Evolutionary conservation across 2,888 invertebrate genomes (phyloP), one percentile per base, ranked within the genome.

Genomic region (Eulithis prunata): DNA sequence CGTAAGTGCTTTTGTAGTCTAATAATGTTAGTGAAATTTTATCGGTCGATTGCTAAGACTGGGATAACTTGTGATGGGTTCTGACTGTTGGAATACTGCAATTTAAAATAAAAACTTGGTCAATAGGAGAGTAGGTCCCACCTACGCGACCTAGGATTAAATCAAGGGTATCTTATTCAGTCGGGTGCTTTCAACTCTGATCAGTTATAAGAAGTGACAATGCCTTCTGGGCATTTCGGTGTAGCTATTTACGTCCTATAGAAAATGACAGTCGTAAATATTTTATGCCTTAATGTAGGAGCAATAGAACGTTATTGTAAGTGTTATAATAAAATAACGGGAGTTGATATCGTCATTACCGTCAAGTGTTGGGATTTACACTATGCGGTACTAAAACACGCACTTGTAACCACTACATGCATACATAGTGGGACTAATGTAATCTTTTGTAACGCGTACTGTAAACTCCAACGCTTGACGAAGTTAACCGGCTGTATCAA

Each of bases 281-380:
- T 81, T 84, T 81, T 83, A 86, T 85, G 88, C 86, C 87, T 85
- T 83, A 83, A 71, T 57, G 80, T 84, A 83, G 83, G 79, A 83
- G 78, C 80, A 80, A 85, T 83, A 81, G 83, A 81, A 80, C 79
- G 77, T 84, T 84, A 82, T 78, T 79, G 77, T 89, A 88, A 88
- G 86, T 86, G 87, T 87, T 87, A 83, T 79, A 76, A 72, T 75
- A 78, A 76, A 76, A 73, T 75, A 78, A 75, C 77, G 74, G 83
- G 74, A 85, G 86, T 84, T 78, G 80, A 79, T 83, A 78, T 53
- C 63, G 63, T 57, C 57, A 46, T 52, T 57, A 55, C 75, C 80
- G 77, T 76, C 69, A 69, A 65, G 75, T 67, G 60, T 57, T 49
- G 41, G 32, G n/a, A 28, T 21, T 21, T 59, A 63, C 61, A 57